Evolutionary conservation across 2,888 invertebrate genomes (phyloP), one percentile per base, ranked within the genome.

Genomic region (Pelosia muscerda): DNA sequence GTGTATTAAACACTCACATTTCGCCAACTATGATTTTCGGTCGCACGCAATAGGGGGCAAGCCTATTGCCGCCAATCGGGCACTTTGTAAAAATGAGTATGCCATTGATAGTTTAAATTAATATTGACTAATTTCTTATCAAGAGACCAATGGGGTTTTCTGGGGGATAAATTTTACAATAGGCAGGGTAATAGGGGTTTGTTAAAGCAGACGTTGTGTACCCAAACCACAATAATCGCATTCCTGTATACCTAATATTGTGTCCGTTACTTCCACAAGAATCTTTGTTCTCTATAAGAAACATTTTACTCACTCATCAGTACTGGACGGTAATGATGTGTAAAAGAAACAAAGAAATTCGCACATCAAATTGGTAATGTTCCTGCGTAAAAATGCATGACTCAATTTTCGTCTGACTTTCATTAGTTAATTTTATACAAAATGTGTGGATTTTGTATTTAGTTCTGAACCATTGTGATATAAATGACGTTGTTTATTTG

Each of bases 321-420:
- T 38, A 38, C 13, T 42, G 25, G 26, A 25, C 61, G 49, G 49
- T 49, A 61, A 61, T 61, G 61, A 49, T 42, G 42, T 28, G 55
- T 55, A 11, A 11, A 55, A 25, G 63, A 13, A 55, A 63, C 63
- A 64, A 56, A 42, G 56, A 64, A 25, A 57, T 63, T 55, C 25
- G 55, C 63, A 38, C 55, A 22, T 25, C 55, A 25, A n/a, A 25
- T 23, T 56, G 26, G n/a, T n/a, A 23, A 55, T 15, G 25, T 26
- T 42, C 56, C 56, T 38, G 57, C 63, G 63, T 42, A 57, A 26
- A n/a, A 57, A 26, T n/a, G 19, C n/a, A 55, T 63, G 56, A 63
- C 42, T 64, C 56, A 64, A 58, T 38, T 57, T 42, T 22, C 9
- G 34, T 57, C 8, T 56, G 26, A 38, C n/a, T 22, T 56, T 56